Conservation (phyloP, 2,797 vertebrate genomes). For the Betta splendens region DNA sequence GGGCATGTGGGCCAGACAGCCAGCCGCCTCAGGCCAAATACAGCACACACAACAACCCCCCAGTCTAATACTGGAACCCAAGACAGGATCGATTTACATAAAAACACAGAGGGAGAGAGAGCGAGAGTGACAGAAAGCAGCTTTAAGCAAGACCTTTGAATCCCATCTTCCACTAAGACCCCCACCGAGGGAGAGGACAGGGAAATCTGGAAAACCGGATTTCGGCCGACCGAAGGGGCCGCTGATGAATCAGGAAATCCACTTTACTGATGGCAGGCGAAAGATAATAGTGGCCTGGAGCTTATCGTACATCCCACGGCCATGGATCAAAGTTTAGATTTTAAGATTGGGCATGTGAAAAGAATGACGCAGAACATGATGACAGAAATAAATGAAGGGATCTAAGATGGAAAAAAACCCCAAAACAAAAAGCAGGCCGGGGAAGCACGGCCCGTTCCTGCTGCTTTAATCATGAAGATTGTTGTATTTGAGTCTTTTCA, state of each 20-base stretch:
- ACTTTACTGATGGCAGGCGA: slow-evolving; percentile 64
- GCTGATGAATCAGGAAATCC: slow-evolving; percentile 67
- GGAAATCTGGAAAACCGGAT: slow-evolving; percentile 69
- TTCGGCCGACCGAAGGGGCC: slow-evolving; percentile 61
- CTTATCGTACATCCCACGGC: slow-evolving; percentile 63
- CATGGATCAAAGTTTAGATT: slow-evolving; percentile 57
- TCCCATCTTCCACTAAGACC: slow-evolving; percentile 66
- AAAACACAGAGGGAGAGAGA: slow-evolving; percentile 41
- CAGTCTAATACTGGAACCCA: slow-evolving; percentile 71
- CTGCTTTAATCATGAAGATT: slow-evolving; percentile 30
- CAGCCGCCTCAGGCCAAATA: slow-evolving; percentile 74
- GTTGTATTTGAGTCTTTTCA: slow-evolving; percentile 37
- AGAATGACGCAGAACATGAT: slow-evolving; percentile 56
- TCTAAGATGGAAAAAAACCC: slow-evolving; percentile 28
- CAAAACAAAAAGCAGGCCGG: slow-evolving; percentile 16
- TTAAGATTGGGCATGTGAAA: slow-evolving; percentile 51
- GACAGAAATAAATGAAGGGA: slow-evolving; percentile 63
- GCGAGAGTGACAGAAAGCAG: slow-evolving; percentile 61
- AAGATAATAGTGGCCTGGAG: slow-evolving; percentile 64
- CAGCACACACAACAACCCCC: slow-evolving; percentile 61
- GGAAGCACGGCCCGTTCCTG: slow-evolving; percentile 28
- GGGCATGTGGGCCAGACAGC: slow-evolving; percentile 76
- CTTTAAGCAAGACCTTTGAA: slow-evolving; percentile 65
- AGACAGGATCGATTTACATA: slow-evolving; percentile 80
- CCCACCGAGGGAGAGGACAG: slow-evolving; percentile 52